Evolutionary conservation across 2,113 vertebrate genomes (phyloP).

Genomic region (Stegostoma tigrinum): DNA sequence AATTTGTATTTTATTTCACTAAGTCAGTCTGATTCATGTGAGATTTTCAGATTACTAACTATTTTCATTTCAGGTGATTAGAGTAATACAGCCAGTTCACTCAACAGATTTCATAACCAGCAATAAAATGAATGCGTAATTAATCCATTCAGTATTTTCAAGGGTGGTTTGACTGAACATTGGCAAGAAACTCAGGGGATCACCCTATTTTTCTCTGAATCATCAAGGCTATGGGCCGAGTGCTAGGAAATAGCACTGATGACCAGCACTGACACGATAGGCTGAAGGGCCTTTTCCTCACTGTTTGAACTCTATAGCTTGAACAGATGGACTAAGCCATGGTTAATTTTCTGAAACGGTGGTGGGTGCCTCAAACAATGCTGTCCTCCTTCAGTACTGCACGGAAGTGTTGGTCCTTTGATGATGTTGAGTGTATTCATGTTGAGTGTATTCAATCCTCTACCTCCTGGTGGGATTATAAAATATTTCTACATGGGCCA

Average conservation of each 20-base stretch:
- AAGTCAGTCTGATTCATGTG: background rate
- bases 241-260: too few species aligned
- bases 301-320: background rate
- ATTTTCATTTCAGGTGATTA: background rate
- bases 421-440: background rate
- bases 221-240: too few species aligned
- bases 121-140: background rate
- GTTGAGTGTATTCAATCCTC: background rate
- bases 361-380: background rate
- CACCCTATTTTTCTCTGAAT: background rate
- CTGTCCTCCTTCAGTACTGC: background rate
- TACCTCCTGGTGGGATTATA: background rate
- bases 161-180: background rate
- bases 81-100: background rate
- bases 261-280: too few species aligned
- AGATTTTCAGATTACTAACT: background rate
- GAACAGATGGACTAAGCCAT: background rate
- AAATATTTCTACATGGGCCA: background rate
- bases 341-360: background rate
- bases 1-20: background rate
- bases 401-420: background rate
- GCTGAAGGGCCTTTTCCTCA: too few species aligned
- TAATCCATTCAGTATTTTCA: background rate
- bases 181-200: background rate
- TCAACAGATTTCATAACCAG: background rate